Evolutionary conservation across 2,797 vertebrate genomes (phyloP), one percentile per base, ranked within the genome.

Genomic region (Clarias platycephalus): DNA sequence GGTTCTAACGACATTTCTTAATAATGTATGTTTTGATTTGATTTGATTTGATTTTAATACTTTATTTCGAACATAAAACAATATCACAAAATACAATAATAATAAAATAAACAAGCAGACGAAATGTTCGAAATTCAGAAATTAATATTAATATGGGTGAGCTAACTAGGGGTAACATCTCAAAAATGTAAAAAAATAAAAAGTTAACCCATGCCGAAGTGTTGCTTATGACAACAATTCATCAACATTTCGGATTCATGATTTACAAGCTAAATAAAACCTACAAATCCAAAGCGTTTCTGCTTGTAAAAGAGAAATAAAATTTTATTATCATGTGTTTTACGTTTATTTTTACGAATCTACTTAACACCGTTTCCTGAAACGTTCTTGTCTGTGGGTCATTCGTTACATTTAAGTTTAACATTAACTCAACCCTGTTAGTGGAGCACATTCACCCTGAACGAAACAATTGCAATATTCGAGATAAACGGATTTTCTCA

Each of bases 351-450:
- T 13, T 13, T 53, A 13, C 12, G n/a, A 74, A 18, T 16, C 68
- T 12, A 71, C 12, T 40, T 15, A 71, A 13, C 22, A 24, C 68
- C 24, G 24, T 24, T 34, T 18, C 66, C 9, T 67, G 31, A 67
- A 34, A 28, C 28, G 8, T n/a, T 24, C 9, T 24, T 44, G 37
- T 40, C 68, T 24, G 13, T 71, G 68, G 24, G 68, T 13, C 22
- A 71, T 71, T 22, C 37, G 13, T 44, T 44, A 71, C 37, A 34
- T 67, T 34, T 34, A 20, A 20, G 13, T 66, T 66, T 0, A 66
- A 82, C 58, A 82, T 63, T 66, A 62, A 85, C 74, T 74, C 71
- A 70, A 34, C 66, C 28, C 18, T 5, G 8, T 40, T 40, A 22
- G 18, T 12, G 34, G 34, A n/a, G 20, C 66, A 37, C 34, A 9